A percentile compares a stretch with the other conserved stretches of the same genome.
Evolutionary conservation across 1,140 invertebrate genomes (phyloP).

Genomic region (Meloidogyne chitwoodi): DNA sequence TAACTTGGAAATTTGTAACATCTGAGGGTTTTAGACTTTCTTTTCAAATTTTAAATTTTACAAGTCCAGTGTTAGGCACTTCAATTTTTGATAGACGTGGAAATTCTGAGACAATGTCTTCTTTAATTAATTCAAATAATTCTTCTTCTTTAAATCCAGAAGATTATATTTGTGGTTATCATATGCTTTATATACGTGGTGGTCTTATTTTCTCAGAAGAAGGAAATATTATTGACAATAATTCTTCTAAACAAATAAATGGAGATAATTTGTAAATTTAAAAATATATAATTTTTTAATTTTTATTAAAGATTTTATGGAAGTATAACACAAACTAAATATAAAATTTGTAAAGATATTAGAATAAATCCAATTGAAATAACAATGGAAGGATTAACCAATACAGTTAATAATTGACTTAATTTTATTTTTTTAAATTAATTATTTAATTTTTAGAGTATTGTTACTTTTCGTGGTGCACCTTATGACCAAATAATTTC

Average conservation of each 20-base stretch:
- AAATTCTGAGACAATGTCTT: not conserved
- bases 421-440: not conserved
- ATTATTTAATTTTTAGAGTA: slow-evolving; percentile 27
- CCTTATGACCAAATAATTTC: slow-evolving; percentile 45
- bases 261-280: not conserved
- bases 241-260: not conserved
- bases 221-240: not conserved
- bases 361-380: slow-evolving; percentile 8
- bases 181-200: slow-evolving; percentile 9
- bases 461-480: slow-evolving; percentile 46
- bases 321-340: not conserved
- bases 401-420: not conserved
- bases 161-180: slow-evolving; percentile 11
- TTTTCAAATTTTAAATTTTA: slow-evolving; percentile 25
- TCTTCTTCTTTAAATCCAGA: not conserved
- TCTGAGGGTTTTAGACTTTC: slow-evolving; percentile 25
- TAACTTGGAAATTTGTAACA: slow-evolving; percentile 37
- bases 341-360: slow-evolving; percentile 9
- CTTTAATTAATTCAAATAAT: not conserved
- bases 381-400: not conserved
- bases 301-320: not conserved
- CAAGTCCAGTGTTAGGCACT: not conserved
- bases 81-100: not conserved
- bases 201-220: slow-evolving; percentile 15
- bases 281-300: not conserved